Evolutionary conservation across 2,113 vertebrate genomes (phyloP), one percentile per base, ranked within the genome.

Genomic region (Leptosomus discolor): DNA sequence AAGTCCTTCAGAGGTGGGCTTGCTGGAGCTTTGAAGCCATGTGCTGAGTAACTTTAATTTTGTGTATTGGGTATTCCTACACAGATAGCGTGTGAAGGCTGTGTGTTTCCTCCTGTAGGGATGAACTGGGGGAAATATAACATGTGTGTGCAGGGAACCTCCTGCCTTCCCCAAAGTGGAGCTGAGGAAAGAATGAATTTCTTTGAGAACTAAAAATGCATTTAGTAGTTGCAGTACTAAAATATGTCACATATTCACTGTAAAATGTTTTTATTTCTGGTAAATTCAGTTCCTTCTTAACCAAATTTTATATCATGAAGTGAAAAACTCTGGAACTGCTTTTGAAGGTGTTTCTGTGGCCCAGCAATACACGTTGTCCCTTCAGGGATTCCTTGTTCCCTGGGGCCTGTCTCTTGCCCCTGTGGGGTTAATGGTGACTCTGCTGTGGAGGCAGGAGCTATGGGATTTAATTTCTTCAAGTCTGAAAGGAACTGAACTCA

Each of bases 41-140:
- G 1, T 18, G 58, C 71, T 93, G 15, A 88, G 65, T 85, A 65
- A 61, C 7, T 61, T 56, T 37, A 34, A 23, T 65, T 73, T 85
- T 18, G 80, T 70, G 2, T 56, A 11, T 8, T 9, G 5, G 8
- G 19, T 82, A 23, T 23, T 93, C 8, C 7, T 8, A 3, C 4
- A 12, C 3, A 60, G 67, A 5, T 4, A 32, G 30, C 0, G 1
- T 29, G 23, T 43, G 43, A 36, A 39, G 15, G 41, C 9, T 85
- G 9, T 0, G 0, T 57, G 21, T 39, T 92, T 74, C 8, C 4
- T 51, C 11, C 15, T 58, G 15, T 8, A 36, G 79, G 26, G 20
- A 9, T 21, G 75, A 85, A 53, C 5, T 50, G 10, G 3, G 4
- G 8, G 22, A 63, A 73, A 46, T 16, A 34, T 1, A 17, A 77